These are phyloP conservation scores for Scaptomyza cyrtandrae DNA, from an alignment of 2,888 invertebrate genomes.

Conservation along the genomic window DNA sequence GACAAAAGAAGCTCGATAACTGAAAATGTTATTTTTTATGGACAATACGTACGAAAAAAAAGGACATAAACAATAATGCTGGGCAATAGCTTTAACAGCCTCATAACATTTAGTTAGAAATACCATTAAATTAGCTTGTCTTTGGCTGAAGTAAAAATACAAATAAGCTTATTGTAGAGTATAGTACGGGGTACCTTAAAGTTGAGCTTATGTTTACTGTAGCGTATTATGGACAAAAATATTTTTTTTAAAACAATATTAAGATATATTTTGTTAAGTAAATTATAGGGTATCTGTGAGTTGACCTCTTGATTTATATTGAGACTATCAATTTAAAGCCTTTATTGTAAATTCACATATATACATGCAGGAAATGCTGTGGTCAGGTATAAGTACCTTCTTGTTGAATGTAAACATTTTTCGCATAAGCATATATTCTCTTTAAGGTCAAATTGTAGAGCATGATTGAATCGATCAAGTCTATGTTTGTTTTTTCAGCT, in stretches of 20 bases:
- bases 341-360: background rate
- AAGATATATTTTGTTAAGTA: no score
- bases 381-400: background rate
- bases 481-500: background rate
- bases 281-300: no score
- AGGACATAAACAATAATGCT: background rate
- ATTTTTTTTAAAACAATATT: no score
- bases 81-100: conserved; percentile 1
- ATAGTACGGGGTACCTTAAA: background rate
- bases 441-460: conserved; percentile 4
- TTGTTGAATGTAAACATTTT: background rate
- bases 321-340: no score
- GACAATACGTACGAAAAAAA: background rate
- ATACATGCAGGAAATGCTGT: background rate
- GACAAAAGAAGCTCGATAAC: background rate
- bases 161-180: background rate
- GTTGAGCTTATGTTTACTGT: background rate
- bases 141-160: background rate
- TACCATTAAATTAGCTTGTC: background rate
- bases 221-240: no score
- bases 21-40: background rate
- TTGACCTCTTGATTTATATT: no score
- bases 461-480: conserved; percentile 15
- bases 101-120: conserved; percentile 1
- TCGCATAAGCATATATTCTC: no score